These are phyloP conservation scores for Ammodramus savannarum DNA, from an alignment of 2,113 vertebrate species.

Conservation along the genomic window DNA sequence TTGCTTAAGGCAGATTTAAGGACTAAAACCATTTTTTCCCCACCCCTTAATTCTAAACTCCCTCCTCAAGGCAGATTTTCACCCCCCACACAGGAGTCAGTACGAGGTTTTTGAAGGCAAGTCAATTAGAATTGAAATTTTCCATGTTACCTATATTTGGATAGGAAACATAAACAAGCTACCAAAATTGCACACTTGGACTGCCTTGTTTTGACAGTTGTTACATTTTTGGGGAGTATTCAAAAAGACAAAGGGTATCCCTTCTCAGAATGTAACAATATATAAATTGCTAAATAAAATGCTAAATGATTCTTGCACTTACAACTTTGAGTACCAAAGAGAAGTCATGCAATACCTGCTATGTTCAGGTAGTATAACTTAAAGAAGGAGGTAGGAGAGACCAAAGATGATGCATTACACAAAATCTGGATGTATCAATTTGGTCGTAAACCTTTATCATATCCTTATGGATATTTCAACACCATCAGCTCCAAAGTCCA, in stretches of 20 bases:
- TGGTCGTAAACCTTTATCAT: not conserved
- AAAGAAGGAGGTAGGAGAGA: not conserved
- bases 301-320: not conserved
- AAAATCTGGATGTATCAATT: not conserved
- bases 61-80: not conserved
- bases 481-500: not conserved
- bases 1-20: not conserved
- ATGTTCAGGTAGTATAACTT: fast-evolving
- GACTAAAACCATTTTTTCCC: not conserved
- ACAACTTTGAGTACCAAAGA: not conserved
- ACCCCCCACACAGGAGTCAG: not conserved
- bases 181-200: not conserved
- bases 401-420: not conserved
- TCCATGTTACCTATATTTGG: not conserved
- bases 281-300: not conserved
- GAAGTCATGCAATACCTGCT: not conserved
- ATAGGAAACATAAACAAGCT: not conserved
- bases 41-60: not conserved
- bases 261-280: not conserved
- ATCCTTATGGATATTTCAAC: not conserved
- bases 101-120: not conserved
- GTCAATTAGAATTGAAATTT: not conserved
- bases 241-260: not conserved
- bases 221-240: not conserved
- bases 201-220: not conserved